These are phyloP conservation scores for Papilio helenus DNA, from an alignment of 1,140 invertebrate genomes.

Conservation along the genomic window DNA sequence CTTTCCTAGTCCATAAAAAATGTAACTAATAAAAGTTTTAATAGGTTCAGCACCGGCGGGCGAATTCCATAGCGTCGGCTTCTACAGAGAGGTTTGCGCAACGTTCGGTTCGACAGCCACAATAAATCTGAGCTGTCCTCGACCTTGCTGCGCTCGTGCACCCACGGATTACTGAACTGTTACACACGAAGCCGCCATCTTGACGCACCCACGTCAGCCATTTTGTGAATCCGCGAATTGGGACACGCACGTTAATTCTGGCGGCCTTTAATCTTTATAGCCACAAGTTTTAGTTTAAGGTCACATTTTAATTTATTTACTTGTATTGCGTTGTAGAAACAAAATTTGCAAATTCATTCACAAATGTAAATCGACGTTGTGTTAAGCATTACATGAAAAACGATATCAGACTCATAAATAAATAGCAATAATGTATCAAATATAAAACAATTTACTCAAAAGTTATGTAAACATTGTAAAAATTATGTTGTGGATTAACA, in stretches of 20 bases:
- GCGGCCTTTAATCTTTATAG: slow-evolving; percentile 74
- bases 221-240: slow-evolving; percentile 67
- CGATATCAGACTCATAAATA: neutral
- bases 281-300: slow-evolving; percentile 71
- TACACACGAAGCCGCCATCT: slow-evolving; percentile 58
- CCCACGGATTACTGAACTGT: slow-evolving; percentile 65
- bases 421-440: neutral
- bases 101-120: slow-evolving; percentile 55
- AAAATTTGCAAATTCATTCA: slow-evolving; percentile 52
- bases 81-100: slow-evolving; percentile 54
- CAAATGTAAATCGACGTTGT: slow-evolving; percentile 18
- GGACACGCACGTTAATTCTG: slow-evolving; percentile 73
- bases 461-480: no score
- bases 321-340: slow-evolving; percentile 52
- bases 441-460: neutral
- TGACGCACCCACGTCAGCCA: slow-evolving; percentile 67
- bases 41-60: slow-evolving; percentile 22
- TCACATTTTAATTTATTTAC: slow-evolving; percentile 57
- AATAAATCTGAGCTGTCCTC: slow-evolving; percentile 66
- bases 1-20: slow-evolving; percentile 5
- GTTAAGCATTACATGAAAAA: neutral
- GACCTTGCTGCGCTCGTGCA: slow-evolving; percentile 66
- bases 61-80: slow-evolving; percentile 20
- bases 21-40: slow-evolving; percentile 27
- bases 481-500: no score